Base-by-base conservation (phyloP, 1,140 invertebrate species). In the Tigriopus japonicus region DNA sequence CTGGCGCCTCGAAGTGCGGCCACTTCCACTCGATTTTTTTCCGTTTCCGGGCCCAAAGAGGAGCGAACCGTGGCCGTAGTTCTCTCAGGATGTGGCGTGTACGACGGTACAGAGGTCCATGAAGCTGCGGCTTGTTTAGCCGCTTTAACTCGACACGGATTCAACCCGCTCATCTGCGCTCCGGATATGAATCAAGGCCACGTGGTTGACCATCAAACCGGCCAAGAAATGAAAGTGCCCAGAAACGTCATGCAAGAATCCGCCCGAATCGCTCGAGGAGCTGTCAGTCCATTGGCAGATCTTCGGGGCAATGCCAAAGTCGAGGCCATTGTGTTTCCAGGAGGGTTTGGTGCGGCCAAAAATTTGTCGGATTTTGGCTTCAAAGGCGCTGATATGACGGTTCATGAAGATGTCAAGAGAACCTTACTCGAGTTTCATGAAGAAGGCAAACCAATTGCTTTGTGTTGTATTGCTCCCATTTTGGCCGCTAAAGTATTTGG, bases 341-440 rank as follows among this genome's bases (percentile, higher is more conserved):
- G 80, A 53, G 80, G 79, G 56, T 80, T 78, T 71, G 79, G 79
- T 2, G 78, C 71, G 35, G 78, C 77, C 1, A 80, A 79, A 63
- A 80, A 78, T 66, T 68, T 81, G 77, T 81, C 49, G 5, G 59
- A 61, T 55, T 61, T 61, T 35, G 59, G 42, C 23, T 61, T 61
- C 28, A 61, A 61, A 63, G 79, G 79, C 10, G 63, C 71, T 14
- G 66, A 76, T 12, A 78, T 77, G 65, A 72, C 67, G 6, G 71
- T 81, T 0, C 66, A 74, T 60, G 67, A 71, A 14, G 77, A 80
- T 35, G 69, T 81, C 6, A 70, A 71, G 43, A 67, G 70, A 43
- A 68, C 78, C 0, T 69, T 81, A 24, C 72, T 73, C 62, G 76
- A 78, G 14, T 81, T 81, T 65, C 73, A 77, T 66, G 66, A 66